phyloP scores from a whole-genome alignment of 1,140 invertebrate genomes.

The Tetragnatha versicolor region DNA sequence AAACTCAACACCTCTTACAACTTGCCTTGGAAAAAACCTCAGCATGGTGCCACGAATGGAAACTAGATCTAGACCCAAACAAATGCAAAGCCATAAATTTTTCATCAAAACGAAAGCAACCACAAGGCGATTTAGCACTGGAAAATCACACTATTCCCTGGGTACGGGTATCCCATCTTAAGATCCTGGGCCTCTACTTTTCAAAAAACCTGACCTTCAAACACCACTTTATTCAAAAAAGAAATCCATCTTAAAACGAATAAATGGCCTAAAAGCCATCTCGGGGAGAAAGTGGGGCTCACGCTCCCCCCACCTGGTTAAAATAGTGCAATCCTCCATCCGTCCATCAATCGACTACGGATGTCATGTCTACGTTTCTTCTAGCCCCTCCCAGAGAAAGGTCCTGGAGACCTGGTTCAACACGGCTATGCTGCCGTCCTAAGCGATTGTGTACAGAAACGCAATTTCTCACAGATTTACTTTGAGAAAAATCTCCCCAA shows the following conservation, averaged over 20 bases:
- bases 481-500: too few relatives aligned
- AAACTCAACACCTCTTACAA: too few relatives aligned
- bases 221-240: neutral
- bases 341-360: neutral
- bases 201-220: neutral
- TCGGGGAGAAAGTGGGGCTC: neutral
- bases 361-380: neutral
- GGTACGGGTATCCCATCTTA: too few relatives aligned
- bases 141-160: too few relatives aligned
- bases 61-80: too few relatives aligned
- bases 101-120: too few relatives aligned
- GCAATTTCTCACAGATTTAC: too few relatives aligned
- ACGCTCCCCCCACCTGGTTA: neutral
- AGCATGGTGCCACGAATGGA: too few relatives aligned
- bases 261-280: neutral
- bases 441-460: too few relatives aligned
- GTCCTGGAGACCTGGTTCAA: neutral
- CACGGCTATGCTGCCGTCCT: neutral
- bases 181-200: neutral
- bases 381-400: neutral
- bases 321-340: neutral
- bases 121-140: too few relatives aligned
- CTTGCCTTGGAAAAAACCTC: too few relatives aligned
- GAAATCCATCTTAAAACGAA: neutral
- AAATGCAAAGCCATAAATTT: too few relatives aligned